phyloP scores from a whole-genome alignment of 2,888 invertebrate genomes.

The Steromphala cineraria region DNA sequence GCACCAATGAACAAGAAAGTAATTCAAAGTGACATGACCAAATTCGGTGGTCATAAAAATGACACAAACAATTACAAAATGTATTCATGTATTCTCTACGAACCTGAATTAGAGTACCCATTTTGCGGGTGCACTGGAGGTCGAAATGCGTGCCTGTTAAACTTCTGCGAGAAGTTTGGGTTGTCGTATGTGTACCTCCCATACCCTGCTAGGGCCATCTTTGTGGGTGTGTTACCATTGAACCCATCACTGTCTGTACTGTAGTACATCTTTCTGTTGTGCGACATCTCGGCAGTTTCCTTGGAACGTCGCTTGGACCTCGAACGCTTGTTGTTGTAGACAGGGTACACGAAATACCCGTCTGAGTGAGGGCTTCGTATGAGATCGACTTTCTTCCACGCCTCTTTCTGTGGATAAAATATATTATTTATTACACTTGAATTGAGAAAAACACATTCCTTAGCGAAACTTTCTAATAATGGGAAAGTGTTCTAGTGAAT shows the following conservation, averaged over 20 bases:
- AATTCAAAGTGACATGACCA: too few species aligned
- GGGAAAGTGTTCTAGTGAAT: too few species aligned
- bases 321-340: not conserved
- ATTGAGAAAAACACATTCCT: too few species aligned
- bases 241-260: not conserved
- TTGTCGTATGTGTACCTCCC: not conserved
- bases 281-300: not conserved
- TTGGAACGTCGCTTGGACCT: not conserved
- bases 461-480: too few species aligned
- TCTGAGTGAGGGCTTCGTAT: not conserved
- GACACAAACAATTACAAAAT: too few species aligned
- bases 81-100: too few species aligned
- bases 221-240: not conserved
- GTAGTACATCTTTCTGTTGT: not conserved
- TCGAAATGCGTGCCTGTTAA: too few species aligned
- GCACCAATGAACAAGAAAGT: too few species aligned
- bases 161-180: not conserved
- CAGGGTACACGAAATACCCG: not conserved
- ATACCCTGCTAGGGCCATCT: not conserved
- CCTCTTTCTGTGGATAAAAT: not conserved
- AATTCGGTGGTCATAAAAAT: too few species aligned
- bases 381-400: not conserved
- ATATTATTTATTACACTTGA: too few species aligned
- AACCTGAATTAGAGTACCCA: too few species aligned
- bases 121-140: too few species aligned